phyloP scores from a whole-genome alignment of 2,888 invertebrate genomes.

The Drosophila paramelanica region DNA sequence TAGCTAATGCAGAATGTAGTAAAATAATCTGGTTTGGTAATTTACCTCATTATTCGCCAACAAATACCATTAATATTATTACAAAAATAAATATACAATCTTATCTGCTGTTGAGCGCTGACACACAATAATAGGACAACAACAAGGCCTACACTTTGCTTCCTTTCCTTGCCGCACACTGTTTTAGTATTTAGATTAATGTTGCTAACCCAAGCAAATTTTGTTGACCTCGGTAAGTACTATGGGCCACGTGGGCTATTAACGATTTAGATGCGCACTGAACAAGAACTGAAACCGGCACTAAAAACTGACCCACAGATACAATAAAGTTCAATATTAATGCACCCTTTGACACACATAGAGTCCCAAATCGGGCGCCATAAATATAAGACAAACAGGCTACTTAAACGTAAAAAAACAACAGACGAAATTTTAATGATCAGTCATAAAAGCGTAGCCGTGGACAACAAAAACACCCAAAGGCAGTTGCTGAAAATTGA shows the following conservation, averaged over 20 bases:
- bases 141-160: background rate
- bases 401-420: slow-evolving; percentile 59
- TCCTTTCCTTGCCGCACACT: background rate
- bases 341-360: slow-evolving; percentile 74
- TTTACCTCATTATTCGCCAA: background rate
- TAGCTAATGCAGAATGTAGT: background rate
- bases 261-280: slow-evolving; percentile 54
- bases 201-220: slow-evolving; percentile 26
- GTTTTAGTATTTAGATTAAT: slow-evolving; percentile 39
- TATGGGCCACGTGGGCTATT: slow-evolving; percentile 52
- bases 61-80: background rate
- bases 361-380: slow-evolving; percentile 56
- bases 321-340: slow-evolving; percentile 80
- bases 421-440: slow-evolving; percentile 71
- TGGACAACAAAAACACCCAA: slow-evolving; percentile 22
- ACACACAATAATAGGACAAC: slow-evolving; percentile 6
- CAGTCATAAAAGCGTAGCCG: slow-evolving; percentile 71
- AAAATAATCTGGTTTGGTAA: background rate
- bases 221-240: slow-evolving; percentile 43
- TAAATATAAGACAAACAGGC: slow-evolving; percentile 78
- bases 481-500: slow-evolving; percentile 44
- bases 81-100: slow-evolving; percentile 2
- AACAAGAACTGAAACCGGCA: slow-evolving; percentile 33
- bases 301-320: slow-evolving; percentile 58
- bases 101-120: background rate